Percentiles rank a stretch among this genome's conserved stretches.
Conservation (phyloP, 2,888 invertebrate species). For the Seira sanloemensis region DNA sequence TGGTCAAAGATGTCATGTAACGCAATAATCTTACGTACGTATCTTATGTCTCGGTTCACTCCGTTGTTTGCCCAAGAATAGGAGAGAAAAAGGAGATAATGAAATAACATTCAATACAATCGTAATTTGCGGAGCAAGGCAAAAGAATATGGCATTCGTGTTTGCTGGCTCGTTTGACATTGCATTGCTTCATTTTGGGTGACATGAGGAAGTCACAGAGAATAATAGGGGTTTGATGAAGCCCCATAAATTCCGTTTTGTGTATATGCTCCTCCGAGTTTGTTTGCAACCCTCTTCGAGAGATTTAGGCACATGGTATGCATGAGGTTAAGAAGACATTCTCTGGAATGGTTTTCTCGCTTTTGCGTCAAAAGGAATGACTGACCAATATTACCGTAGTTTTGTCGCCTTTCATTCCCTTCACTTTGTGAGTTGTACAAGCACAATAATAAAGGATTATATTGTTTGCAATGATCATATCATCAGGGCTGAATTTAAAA, state of each 20-base stretch:
- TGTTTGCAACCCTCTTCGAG: slow-evolving; percentile 43
- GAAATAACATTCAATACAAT: slow-evolving; percentile 55
- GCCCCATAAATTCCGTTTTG: slow-evolving; percentile 60
- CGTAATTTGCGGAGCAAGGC: slow-evolving; percentile 43
- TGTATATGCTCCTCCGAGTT: no score
- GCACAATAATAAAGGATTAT: slow-evolving; percentile 16
- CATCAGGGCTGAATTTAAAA: slow-evolving; percentile 9
- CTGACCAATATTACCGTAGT: slow-evolving; percentile 11
- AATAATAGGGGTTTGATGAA: slow-evolving; percentile 68
- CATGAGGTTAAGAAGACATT: slow-evolving; percentile 20
- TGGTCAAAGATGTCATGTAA: slow-evolving; percentile 9
- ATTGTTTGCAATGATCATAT: slow-evolving; percentile 16
- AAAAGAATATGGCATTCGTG: not conserved
- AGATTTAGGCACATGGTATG: no score
- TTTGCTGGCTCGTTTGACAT: not conserved
- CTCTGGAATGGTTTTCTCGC: slow-evolving; percentile 21
- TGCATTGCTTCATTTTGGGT: slow-evolving; percentile 22
- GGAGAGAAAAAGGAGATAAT: slow-evolving; percentile 19
- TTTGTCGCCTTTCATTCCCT: slow-evolving; percentile 5
- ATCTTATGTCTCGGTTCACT: not conserved
- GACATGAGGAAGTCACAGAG: slow-evolving; percentile 36
- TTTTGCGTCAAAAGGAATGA: slow-evolving; percentile 11
- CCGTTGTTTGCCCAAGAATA: not conserved
- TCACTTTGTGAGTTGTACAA: slow-evolving; percentile 10
- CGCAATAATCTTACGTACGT: slow-evolving; percentile 47